These are phyloP conservation scores for Mirza zaza DNA, from an alignment of 2,113 vertebrate species.

Conservation along the genomic window DNA sequence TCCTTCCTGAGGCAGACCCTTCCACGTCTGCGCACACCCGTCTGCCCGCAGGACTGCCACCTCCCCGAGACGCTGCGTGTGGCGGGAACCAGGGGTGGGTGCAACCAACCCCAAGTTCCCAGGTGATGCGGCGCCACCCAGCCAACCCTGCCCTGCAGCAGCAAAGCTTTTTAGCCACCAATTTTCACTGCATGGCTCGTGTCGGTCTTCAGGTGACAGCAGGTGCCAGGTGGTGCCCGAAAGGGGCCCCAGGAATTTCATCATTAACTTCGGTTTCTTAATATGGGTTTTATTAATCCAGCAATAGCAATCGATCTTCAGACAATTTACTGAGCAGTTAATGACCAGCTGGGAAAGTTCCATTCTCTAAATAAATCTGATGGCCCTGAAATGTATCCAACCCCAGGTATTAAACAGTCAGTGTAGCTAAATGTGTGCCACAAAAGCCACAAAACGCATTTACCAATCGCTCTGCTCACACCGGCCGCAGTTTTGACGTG, in stretches of 20 bases:
- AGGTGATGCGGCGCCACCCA: background rate
- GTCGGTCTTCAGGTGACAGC: background rate
- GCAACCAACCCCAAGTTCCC: background rate
- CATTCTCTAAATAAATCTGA: background rate
- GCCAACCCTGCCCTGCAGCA: background rate
- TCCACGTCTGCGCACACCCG: rapidly evolving
- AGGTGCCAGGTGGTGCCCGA: rapidly evolving
- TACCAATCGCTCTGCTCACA: rapidly evolving
- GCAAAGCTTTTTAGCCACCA: background rate
- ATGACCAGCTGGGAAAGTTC: background rate
- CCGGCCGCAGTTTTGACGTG: background rate
- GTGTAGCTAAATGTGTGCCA: background rate
- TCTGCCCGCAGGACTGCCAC: rapidly evolving
- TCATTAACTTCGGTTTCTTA: slow-evolving; percentile 21
- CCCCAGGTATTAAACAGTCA: background rate
- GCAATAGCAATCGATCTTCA: background rate
- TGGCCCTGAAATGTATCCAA: background rate
- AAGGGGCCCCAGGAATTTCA: background rate
- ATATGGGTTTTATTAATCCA: slow-evolving; percentile 54
- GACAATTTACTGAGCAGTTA: background rate
- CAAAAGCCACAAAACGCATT: rapidly evolving
- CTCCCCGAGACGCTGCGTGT: rapidly evolving
- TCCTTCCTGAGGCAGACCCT: background rate
- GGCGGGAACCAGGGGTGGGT: background rate
- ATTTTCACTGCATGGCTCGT: background rate